Percentiles rank a stretch among this genome's conserved stretches.
Conservation (phyloP, 2,797 vertebrate species). For the Centroberyx gerrardi region DNA sequence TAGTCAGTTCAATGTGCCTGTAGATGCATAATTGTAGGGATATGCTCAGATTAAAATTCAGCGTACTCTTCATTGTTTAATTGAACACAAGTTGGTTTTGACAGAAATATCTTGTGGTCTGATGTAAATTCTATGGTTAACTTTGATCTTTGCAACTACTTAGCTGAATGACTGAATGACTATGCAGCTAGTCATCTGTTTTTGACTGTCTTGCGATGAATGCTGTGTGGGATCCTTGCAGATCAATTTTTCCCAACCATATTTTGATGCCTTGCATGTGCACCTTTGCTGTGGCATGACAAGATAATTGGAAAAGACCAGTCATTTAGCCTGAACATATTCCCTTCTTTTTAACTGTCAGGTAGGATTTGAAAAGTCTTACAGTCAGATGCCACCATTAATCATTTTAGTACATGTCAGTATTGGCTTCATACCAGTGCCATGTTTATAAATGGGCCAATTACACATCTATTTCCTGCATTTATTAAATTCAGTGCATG, state of each 20-base stretch:
- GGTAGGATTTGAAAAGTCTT: background rate
- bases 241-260: constrained; percentile 19
- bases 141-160: background rate
- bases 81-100: background rate
- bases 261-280: background rate
- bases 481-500: too few species aligned
- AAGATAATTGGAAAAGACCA: background rate
- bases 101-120: background rate
- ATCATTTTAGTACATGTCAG: too few species aligned
- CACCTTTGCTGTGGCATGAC: background rate
- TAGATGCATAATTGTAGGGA: background rate
- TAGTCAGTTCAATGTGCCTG: background rate
- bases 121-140: background rate
- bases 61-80: background rate
- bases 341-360: background rate
- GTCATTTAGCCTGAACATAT: background rate
- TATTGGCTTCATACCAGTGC: too few species aligned
- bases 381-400: too few species aligned
- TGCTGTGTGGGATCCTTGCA: background rate
- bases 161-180: background rate
- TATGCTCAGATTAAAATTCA: background rate
- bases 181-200: background rate
- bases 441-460: too few species aligned
- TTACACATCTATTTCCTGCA: too few species aligned
- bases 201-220: background rate